phyloP scores from a whole-genome alignment of 2,797 vertebrate species.

The Choloepus didactylus region DNA sequence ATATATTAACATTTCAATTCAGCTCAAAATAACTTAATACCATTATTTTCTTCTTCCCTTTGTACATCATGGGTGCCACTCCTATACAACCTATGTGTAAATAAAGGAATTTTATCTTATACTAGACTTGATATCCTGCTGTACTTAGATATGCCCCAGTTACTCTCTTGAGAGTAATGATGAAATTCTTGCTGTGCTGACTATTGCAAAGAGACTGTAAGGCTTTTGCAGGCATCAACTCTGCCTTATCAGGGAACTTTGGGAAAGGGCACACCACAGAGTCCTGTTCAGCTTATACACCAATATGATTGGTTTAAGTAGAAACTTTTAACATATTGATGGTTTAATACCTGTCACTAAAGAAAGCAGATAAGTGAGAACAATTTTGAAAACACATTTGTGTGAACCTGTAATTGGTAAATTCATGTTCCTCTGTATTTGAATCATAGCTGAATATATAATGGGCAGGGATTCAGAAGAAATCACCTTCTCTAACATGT shows the following conservation, averaged over 20 bases:
- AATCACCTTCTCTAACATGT: background rate
- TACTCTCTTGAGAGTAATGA: background rate
- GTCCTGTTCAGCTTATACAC: background rate
- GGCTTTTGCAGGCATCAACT: background rate
- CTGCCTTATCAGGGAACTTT: background rate
- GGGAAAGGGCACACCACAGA: background rate
- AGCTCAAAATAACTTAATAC: conserved; percentile 81
- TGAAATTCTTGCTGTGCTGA: background rate
- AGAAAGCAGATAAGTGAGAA: background rate
- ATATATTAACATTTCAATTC: conserved; percentile 83
- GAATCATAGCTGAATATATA: background rate
- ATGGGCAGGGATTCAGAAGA: background rate
- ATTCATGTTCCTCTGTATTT: background rate
- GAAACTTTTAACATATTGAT: background rate
- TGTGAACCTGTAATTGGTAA: background rate
- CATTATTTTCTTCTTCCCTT: conserved; percentile 73
- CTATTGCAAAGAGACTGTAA: background rate
- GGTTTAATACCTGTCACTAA: background rate
- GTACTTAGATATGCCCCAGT: background rate
- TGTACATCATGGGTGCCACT: background rate
- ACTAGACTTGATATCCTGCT: background rate
- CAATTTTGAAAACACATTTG: background rate
- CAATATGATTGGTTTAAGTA: background rate
- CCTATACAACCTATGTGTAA: conserved; percentile 21
- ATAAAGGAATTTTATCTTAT: conserved; percentile 16